Base-by-base conservation (phyloP, 1,140 invertebrate genomes). In the Aphelinus atriplicis region DNA sequence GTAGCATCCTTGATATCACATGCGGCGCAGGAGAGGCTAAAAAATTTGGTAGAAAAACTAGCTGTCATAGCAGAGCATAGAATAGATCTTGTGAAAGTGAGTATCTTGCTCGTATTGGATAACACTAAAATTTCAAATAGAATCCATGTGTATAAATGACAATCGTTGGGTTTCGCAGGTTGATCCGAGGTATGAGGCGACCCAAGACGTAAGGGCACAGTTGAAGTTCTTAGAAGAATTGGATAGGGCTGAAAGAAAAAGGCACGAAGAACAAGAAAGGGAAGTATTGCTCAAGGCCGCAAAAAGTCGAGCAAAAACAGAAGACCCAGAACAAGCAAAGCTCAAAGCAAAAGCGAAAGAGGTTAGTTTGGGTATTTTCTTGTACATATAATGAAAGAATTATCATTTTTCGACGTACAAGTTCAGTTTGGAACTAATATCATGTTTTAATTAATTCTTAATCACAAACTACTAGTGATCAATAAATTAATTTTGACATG, bases 271-370 rank as follows among this genome's bases (percentile, higher is more conserved):
- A 84, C 92, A 96, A 77, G 97, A 99, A 83, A 90, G 97, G 76
- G 97, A 99, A 84, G 92, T 97, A 86, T 87, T 99, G 26, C 87
- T 99, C 72, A 89, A 95, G 80, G 96, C 96, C 5, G 97, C 97
- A 43, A 99, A 98, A 87, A 97, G 96, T 83, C 91, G 97, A 67
- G 96, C 97, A 62, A 98, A 98, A 90, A 94, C 95, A 46, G 97
- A 99, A 89, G 97, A 99, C 90, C 97, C 97, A 0, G 97, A 99
- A 85, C 97, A 99, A 87, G 93, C 95, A 0, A 98, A 98, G 87
- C 89, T 99, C 73, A 99, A 99, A 90, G 96, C 97, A 60, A 98
- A 97, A 89, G 96, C 96, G 80, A 95, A 94, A 90, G 94, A 94
- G 88, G 93, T 93, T 86, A 26, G 26, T 26, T 26, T 26, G 26